These are phyloP conservation scores for Strigamia crassipes DNA, from an alignment of 2,888 invertebrate genomes.

Conservation along the genomic window DNA sequence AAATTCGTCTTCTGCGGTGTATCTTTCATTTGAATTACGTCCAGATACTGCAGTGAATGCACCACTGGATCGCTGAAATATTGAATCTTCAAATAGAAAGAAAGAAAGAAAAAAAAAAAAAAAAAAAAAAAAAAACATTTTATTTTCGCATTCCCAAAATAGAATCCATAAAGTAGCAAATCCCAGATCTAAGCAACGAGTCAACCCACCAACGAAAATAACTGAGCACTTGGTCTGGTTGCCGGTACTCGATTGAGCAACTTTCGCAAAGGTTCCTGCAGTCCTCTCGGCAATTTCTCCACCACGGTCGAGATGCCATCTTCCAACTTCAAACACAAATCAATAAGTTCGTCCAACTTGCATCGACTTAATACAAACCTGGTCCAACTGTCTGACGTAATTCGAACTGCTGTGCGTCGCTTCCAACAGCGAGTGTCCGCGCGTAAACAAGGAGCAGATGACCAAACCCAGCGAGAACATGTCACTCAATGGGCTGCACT, in stretches of 20 bases:
- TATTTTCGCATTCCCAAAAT: background rate
- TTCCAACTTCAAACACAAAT: slow-evolving; percentile 69
- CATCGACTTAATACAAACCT: too few species aligned
- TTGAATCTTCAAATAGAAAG: slow-evolving; percentile 57
- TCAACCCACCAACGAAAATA: slow-evolving; percentile 70
- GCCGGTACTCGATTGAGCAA: slow-evolving; percentile 81
- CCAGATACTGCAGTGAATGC: slow-evolving; percentile 88
- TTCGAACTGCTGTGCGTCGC: slow-evolving; percentile 86
- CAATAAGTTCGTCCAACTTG: too few species aligned
- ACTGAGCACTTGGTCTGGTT: slow-evolving; percentile 86
- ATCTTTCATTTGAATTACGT: slow-evolving; percentile 90
- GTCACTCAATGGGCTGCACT: slow-evolving; percentile 85
- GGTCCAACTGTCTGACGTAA: slow-evolving; percentile 88
- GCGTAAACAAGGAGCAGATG: slow-evolving; percentile 89
- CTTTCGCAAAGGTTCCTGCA: slow-evolving; percentile 83
- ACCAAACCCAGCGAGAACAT: slow-evolving; percentile 97
- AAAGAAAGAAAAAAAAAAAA: background rate
- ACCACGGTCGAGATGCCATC: slow-evolving; percentile 78
- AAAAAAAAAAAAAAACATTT: background rate
- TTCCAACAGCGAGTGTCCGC: slow-evolving; percentile 84
- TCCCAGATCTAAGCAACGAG: background rate
- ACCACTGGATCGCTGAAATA: slow-evolving; percentile 83
- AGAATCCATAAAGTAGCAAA: background rate
- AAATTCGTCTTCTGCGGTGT: slow-evolving; percentile 85
- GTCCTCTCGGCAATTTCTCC: slow-evolving; percentile 76